Conservation (phyloP, 2,797 vertebrate genomes). For the Danio jaintianensis region DNA sequence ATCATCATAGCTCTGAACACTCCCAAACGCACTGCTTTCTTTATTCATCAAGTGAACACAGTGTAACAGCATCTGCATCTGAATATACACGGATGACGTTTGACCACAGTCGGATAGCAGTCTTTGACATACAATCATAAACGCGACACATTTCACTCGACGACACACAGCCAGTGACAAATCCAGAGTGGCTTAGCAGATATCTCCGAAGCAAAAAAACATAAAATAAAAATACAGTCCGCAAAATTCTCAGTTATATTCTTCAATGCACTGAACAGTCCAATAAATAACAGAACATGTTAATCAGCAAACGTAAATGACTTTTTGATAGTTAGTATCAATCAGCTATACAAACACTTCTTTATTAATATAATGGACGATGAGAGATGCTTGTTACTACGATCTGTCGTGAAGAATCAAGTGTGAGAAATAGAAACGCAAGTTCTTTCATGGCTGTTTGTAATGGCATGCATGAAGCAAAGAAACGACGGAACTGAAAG, state of each 20-base stretch:
- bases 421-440: conserved; percentile 33
- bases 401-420: conserved; percentile 5
- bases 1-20: not conserved
- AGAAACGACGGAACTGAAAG: conserved; percentile 55
- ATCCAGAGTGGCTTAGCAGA: not conserved
- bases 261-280: conserved; percentile 27
- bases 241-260: conserved; percentile 18
- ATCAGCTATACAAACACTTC: conserved; percentile 21
- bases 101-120: conserved; percentile 22
- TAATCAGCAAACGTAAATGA: conserved; percentile 22
- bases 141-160: conserved; percentile 3
- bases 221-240: not conserved
- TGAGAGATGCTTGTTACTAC: conserved; percentile 15
- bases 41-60: conserved; percentile 21
- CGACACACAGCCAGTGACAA: conserved; percentile 11
- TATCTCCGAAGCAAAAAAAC: conserved; percentile 19
- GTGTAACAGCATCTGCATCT: conserved; percentile 23
- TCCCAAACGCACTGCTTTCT: conserved; percentile 15
- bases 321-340: conserved; percentile 49
- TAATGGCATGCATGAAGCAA: conserved; percentile 60
- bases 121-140: not conserved
- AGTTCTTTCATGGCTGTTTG: conserved; percentile 49
- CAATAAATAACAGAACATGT: conserved; percentile 40
- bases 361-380: conserved; percentile 18
- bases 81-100: not conserved